Base-by-base conservation (phyloP, 2,888 invertebrate genomes). In the Harpalus rubripes region DNA sequence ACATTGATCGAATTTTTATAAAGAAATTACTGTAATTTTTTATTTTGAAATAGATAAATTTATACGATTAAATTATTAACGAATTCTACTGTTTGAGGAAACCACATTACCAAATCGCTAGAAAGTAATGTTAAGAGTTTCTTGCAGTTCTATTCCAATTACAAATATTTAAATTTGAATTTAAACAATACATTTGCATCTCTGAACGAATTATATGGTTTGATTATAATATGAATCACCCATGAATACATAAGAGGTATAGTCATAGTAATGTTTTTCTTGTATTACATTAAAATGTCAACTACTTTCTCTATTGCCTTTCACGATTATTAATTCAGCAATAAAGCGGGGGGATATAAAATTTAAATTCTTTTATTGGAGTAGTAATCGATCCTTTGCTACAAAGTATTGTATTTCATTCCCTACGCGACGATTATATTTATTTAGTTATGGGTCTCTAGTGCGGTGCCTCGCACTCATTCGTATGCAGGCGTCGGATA, bases 401-500 rank as follows among this genome's bases (percentile, higher is more conserved):
- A 74, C 41, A 74, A 74, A 74, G 72, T 74, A 74, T 74, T 44
- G 41, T 16, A 74, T 74, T 74, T 44, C 72, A 74, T 74, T 68
- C 72, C 72, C 72, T 16, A 5, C 8, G 41, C 16, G 72, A 7
- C 72, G 15, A 74, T 74, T 16, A 74, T 74, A 74, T 74, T 18
- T 74, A 44, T 74, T 44, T 74, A 74, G 72, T 74, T 74, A 74
- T 74, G 44, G 18, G 72, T 44, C 72, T 44, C 72, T 18, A 7
- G 72, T 74, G 72, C 44, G 18, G 10, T 44, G 44, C 12, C 32
- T 8, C 44, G 44, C 12, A 16, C 44, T 74, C 44, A 74, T 74
- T 74, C 26, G 41, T 74, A 74, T 74, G 68, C 68, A 68, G 68
- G 12, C 15, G 15, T 44, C 72, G 72, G 12, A 10, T 18, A 44